A percentile compares a stretch with the other conserved stretches of the same genome.
Conservation (phyloP, 1,140 invertebrate species). For the Diuraphis noxia region DNA sequence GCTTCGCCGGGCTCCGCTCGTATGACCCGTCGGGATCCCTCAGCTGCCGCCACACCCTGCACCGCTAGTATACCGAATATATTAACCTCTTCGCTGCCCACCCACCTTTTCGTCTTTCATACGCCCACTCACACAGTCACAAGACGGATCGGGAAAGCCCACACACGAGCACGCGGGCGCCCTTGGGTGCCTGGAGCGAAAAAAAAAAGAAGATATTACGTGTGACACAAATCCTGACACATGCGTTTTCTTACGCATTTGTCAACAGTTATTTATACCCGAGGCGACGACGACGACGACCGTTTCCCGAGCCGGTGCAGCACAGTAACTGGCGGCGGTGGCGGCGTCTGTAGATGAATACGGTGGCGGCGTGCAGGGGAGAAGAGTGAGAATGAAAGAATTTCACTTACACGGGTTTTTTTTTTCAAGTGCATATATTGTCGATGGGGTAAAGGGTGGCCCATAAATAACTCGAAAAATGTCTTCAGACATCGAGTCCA, state of each 20-base stretch:
- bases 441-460: background rate
- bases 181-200: too few species aligned
- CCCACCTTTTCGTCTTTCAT: background rate
- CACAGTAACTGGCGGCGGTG: background rate
- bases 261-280: constrained; percentile 51
- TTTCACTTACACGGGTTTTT: constrained; percentile 22
- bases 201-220: constrained; percentile 46
- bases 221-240: constrained; percentile 44
- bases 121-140: background rate
- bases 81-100: constrained; percentile 21
- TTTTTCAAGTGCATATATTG: background rate
- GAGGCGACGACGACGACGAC: background rate
- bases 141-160: background rate
- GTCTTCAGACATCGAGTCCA: background rate
- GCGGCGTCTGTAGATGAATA: background rate
- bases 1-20: background rate
- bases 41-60: background rate
- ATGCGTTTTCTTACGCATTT: constrained; percentile 43
- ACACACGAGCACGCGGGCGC: background rate
- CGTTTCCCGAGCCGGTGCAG: background rate
- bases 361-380: background rate
- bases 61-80: constrained; percentile 3
- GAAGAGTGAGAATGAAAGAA: constrained; percentile 8
- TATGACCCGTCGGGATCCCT: constrained; percentile 36
- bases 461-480: constrained; percentile 37